Evolutionary conservation across 2,113 vertebrate genomes (phyloP).

Genomic region (Siniperca chuatsi): DNA sequence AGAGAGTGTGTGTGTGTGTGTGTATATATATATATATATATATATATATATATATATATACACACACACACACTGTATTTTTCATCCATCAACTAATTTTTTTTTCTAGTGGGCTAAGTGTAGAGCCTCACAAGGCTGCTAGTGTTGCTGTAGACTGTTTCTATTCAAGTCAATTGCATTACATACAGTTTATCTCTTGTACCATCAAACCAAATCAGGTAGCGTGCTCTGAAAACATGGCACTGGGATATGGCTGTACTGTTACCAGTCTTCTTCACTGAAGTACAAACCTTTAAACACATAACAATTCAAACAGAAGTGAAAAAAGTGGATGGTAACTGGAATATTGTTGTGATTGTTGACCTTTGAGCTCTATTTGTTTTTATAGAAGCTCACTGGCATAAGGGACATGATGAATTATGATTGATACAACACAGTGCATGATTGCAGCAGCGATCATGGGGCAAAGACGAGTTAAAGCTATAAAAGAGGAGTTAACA

Average conservation of each 20-base stretch:
- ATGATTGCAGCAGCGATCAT: slow-evolving; percentile 20
- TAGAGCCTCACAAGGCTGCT: neutral
- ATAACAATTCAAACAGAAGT: neutral
- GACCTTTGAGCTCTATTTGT: neutral
- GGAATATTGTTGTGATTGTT: neutral
- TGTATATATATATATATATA: no score
- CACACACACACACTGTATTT: no score
- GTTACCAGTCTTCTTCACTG: neutral
- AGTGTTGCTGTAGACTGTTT: neutral
- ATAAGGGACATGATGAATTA: slow-evolving; percentile 11
- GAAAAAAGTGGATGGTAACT: neutral
- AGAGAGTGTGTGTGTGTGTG: no score
- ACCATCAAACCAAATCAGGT: neutral
- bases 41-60: no score
- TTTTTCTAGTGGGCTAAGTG: neutral
- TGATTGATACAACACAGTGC: slow-evolving; percentile 15
- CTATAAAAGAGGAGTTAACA: slow-evolving; percentile 16
- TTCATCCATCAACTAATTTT: neutral
- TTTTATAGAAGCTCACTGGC: neutral
- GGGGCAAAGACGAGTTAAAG: neutral
- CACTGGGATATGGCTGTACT: neutral
- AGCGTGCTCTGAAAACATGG: neutral
- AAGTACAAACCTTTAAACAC: neutral
- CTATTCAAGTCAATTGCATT: neutral
- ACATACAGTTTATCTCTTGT: slow-evolving; percentile 3